A percentile compares a stretch with the other conserved stretches of the same genome.
Evolutionary conservation across 2,888 invertebrate genomes (phyloP).

Genomic region (Sabatieria punctata): DNA sequence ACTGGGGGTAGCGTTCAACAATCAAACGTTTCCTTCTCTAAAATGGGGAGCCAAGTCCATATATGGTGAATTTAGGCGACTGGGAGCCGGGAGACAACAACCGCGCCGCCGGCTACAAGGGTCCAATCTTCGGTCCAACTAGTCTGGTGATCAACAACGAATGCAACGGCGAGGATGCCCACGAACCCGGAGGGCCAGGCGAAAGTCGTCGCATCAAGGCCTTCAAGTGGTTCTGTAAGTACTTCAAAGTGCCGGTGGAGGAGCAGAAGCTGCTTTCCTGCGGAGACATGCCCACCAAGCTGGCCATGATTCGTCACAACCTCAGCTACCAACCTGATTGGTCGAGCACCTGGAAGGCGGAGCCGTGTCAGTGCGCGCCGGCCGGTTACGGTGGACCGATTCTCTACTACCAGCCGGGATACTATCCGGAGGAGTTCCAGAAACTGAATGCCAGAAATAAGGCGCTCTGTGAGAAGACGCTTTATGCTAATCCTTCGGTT

Average conservation of each 20-base stretch:
- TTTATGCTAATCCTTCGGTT: constrained; percentile 21
- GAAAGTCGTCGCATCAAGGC: too few species aligned
- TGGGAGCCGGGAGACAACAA: constrained; percentile 21
- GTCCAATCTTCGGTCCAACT: constrained; percentile 23
- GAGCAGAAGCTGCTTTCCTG: constrained; percentile 19
- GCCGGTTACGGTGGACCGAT: constrained; percentile 22
- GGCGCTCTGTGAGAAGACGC: constrained; percentile 18
- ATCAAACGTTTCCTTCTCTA: too few species aligned
- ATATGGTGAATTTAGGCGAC: constrained; percentile 20
- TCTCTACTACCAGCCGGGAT: constrained; percentile 21
- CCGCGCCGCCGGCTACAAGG: constrained; percentile 15
- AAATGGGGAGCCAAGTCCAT: too few species aligned
- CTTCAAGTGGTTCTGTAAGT: too few species aligned
- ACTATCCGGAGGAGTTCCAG: constrained; percentile 19
- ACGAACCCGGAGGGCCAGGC: too few species aligned
- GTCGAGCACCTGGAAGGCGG: constrained; percentile 19
- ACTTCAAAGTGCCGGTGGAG: constrained; percentile 21
- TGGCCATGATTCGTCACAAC: constrained; percentile 21
- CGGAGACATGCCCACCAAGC: constrained; percentile 20
- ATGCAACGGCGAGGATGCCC: constrained; percentile 21
- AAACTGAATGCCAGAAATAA: constrained; percentile 18
- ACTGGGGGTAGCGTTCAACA: too few species aligned
- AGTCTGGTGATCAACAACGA: too few species aligned
- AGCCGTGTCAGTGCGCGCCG: constrained; percentile 25
- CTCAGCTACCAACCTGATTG: constrained; percentile 28